A percentile compares a stretch with the other conserved stretches of the same genome.
Conservation (phyloP, 2,797 vertebrate species). For the Melanogrammus aeglefinus region DNA sequence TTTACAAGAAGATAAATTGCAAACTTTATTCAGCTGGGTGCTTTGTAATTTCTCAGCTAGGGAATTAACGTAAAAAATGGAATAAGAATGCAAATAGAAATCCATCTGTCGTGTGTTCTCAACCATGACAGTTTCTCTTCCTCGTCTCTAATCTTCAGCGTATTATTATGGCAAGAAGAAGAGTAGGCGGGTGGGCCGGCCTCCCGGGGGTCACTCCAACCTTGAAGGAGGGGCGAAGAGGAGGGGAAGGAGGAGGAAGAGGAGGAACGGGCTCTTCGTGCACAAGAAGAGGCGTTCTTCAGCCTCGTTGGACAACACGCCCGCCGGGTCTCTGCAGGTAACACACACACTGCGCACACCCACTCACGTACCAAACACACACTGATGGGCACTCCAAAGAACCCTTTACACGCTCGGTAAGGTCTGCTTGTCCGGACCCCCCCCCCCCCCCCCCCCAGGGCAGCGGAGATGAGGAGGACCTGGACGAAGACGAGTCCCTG, state of each 20-base stretch:
- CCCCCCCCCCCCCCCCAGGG: too few species aligned
- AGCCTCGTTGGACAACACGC: conserved; percentile 91
- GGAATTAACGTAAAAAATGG: too few species aligned
- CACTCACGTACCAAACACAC: too few species aligned
- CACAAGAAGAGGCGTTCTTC: conserved; percentile 96
- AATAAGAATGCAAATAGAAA: too few species aligned
- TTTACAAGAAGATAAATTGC: too few species aligned
- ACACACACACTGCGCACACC: background rate
- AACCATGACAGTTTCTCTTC: background rate
- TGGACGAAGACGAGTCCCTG: conserved; percentile 92
- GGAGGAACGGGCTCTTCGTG: conserved; percentile 94
- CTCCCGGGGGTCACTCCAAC: conserved; percentile 90
- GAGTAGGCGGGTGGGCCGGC: conserved; percentile 89
- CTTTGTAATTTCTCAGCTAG: too few species aligned
- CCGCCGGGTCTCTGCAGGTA: conserved; percentile 96
- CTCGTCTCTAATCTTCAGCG: conserved; percentile 66
- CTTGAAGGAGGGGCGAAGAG: conserved; percentile 90
- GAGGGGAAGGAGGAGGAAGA: conserved; percentile 89
- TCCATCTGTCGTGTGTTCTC: too few species aligned
- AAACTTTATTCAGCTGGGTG: too few species aligned
- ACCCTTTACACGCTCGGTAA: background rate
- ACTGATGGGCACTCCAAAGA: background rate
- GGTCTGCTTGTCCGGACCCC: background rate
- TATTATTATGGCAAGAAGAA: conserved; percentile 97
- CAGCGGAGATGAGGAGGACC: conserved; percentile 91